These are phyloP conservation scores for Condylostylus longicornis DNA, from an alignment of 1,140 invertebrate species.

Conservation along the genomic window DNA sequence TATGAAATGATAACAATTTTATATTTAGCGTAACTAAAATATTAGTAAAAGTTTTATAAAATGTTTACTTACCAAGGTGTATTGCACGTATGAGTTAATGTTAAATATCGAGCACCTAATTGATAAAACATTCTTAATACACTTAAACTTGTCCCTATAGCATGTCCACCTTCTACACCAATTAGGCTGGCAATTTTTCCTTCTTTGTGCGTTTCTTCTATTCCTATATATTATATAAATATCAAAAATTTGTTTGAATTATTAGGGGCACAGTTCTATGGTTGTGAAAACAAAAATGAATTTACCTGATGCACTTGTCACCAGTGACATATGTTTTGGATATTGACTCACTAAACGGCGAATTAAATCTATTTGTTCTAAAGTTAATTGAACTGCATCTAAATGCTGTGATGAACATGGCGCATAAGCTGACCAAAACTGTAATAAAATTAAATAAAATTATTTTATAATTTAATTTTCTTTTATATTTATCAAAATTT, in stretches of 20 bases:
- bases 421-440: slow-evolving; percentile 84
- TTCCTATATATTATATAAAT: slow-evolving; percentile 33
- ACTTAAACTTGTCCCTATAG: slow-evolving; percentile 66
- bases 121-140: slow-evolving; percentile 69
- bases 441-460: slow-evolving; percentile 14
- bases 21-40: no score
- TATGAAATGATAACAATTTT: no score
- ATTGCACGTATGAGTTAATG: slow-evolving; percentile 74
- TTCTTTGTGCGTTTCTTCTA: slow-evolving; percentile 42
- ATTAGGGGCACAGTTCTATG: neutral
- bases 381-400: slow-evolving; percentile 67
- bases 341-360: slow-evolving; percentile 68
- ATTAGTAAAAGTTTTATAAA: no score
- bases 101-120: slow-evolving; percentile 68
- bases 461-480: neutral
- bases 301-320: slow-evolving; percentile 57
- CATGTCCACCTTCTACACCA: slow-evolving; percentile 71
- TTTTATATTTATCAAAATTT: no score
- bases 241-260: neutral
- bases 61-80: slow-evolving; percentile 63
- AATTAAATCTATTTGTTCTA: slow-evolving; percentile 79
- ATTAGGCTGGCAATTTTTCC: slow-evolving; percentile 57
- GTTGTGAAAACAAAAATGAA: neutral
- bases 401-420: slow-evolving; percentile 69
- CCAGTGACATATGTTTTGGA: slow-evolving; percentile 59